Evolutionary conservation across 2,888 invertebrate species (phyloP), one percentile per base, ranked within the genome.

Genomic region (Eupeodes latifasciatus): DNA sequence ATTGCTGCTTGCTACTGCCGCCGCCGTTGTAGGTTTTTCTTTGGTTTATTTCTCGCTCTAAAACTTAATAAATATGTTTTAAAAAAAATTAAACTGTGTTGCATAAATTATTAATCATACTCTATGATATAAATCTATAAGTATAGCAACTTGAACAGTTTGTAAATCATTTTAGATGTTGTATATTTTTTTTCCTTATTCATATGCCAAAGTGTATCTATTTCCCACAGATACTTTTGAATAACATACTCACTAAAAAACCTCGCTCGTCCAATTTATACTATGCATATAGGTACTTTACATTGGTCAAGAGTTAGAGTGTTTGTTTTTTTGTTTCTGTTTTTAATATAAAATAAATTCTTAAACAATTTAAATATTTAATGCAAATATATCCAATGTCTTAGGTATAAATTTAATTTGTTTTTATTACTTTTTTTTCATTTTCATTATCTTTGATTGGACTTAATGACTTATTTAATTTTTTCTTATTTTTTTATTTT

Each of bases 401-500:
- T 83, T 87, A 66, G 76, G 74, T 81, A 81, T 66, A 75, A 84
- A 87, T 79, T 61, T 34, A 72, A 74, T 81, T 83, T 84, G 86
- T 92, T 92, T 92, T 92, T 40, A 40, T 40, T 40, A 40, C 40
- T 40, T 91, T 91, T 91, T 14, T 47, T 53, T 49, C 12, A 47
- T 64, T 64, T 66, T 91, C 91, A 55, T 71, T 91, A 91, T 92
- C 91, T 90, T 90, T 71, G 66, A 83, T 91, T 87, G 76, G 72
- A 83, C 90, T 91, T 91, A 92, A 92, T 92, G 91, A 91, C 91
- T 92, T 92, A 91, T 91, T 91, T 91, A 89, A 89, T 90, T 89
- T 90, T 79, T 61, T 67, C 59, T 67, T 40, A 40, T 36, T 11
- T 47, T 76, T 51, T 76, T 51, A 16, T 79, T 74, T 69, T 66